Evolutionary conservation across 2,113 vertebrate genomes (phyloP).

Genomic region (Tetraodon nigroviridis): DNA sequence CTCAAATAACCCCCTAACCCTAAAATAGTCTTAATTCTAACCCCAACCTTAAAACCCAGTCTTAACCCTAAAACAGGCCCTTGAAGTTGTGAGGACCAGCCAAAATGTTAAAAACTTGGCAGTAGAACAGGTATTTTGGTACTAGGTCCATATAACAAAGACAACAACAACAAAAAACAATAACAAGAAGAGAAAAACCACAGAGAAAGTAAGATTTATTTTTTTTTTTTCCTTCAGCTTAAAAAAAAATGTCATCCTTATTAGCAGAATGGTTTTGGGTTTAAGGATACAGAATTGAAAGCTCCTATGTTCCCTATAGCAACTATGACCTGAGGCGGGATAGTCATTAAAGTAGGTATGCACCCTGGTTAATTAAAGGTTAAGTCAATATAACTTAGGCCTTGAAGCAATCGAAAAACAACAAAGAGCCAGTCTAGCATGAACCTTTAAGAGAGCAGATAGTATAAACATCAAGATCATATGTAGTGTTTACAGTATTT

Average conservation of each 20-base stretch:
- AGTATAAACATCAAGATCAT: conserved; percentile 35
- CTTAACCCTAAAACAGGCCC: no score
- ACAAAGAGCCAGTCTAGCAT: conserved; percentile 1
- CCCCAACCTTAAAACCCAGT: no score
- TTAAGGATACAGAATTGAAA: conserved; percentile 30
- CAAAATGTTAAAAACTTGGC: no score
- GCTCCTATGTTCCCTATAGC: conserved; percentile 35
- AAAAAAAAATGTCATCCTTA: conserved; percentile 49
- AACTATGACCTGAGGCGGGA: conserved; percentile 48
- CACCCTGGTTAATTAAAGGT: conserved; percentile 59
- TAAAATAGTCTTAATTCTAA: no score
- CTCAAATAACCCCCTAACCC: no score
- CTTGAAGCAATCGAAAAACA: conserved; percentile 34
- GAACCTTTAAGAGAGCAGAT: conserved; percentile 24
- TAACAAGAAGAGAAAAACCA: conserved; percentile 18
- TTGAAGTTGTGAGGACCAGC: no score
- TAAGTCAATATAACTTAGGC: conserved; percentile 53
- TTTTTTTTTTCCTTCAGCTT: conserved; percentile 38
- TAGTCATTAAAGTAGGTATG: conserved; percentile 45
- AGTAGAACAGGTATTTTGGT: conserved; percentile 10
- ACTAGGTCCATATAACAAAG: conserved; percentile 1
- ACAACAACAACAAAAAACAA: no score
- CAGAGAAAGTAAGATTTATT: conserved; percentile 19
- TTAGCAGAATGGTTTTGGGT: conserved; percentile 28
- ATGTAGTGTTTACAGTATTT: conserved; percentile 31